Conservation (phyloP, 1,140 invertebrate genomes). For the Drosophila melanogaster region DNA sequence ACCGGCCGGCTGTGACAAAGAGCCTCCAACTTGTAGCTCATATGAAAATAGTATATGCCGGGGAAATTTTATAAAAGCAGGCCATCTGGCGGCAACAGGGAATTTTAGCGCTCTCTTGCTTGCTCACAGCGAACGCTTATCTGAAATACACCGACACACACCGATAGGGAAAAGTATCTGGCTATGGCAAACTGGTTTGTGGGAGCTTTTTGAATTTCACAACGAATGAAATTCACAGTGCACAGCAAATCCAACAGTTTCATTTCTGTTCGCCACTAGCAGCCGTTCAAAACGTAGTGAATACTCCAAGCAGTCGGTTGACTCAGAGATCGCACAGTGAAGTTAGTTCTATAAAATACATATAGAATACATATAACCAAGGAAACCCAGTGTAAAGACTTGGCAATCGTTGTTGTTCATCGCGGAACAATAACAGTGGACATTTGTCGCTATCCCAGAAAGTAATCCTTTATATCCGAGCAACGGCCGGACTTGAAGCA, state of each 20-base stretch:
- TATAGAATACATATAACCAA: constrained; percentile 21
- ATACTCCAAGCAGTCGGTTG: constrained; percentile 65
- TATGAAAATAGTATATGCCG: not conserved
- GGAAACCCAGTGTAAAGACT: constrained; percentile 23
- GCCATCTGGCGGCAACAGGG: constrained; percentile 15
- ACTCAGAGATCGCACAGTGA: constrained; percentile 47
- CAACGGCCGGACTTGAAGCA: constrained; percentile 55
- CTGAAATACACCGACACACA: not conserved
- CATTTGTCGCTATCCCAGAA: constrained; percentile 21
- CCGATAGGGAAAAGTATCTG: constrained; percentile 53
- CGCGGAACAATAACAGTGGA: constrained; percentile 60
- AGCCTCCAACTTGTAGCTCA: constrained; percentile 30
- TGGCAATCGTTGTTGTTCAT: constrained; percentile 52
- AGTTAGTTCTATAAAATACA: constrained; percentile 7
- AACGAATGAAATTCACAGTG: constrained; percentile 75
- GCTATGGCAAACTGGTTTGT: constrained; percentile 63
- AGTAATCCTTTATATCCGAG: constrained; percentile 26
- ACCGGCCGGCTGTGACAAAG: constrained; percentile 46
- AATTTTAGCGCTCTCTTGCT: constrained; percentile 20
- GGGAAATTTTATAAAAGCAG: constrained; percentile 17
- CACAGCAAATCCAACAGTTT: constrained; percentile 27
- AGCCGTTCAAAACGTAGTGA: constrained; percentile 51
- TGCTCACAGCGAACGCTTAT: constrained; percentile 13
- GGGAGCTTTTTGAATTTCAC: constrained; percentile 81
- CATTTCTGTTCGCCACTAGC: constrained; percentile 30